Base-by-base conservation (phyloP, 1,140 invertebrate species). In the Diorhabda carinulata region DNA sequence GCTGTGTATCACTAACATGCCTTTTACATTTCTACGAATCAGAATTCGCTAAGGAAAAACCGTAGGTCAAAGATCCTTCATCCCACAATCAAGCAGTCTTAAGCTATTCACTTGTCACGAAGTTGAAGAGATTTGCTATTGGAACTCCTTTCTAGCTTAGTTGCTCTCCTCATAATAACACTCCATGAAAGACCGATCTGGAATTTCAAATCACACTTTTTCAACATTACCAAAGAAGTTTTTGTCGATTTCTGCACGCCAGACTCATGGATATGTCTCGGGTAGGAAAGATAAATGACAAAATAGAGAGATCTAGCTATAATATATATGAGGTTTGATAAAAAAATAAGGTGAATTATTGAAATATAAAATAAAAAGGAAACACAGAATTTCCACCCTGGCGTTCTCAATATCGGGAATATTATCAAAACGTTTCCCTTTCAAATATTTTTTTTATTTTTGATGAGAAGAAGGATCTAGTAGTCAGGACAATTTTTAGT, bases 31-130 rank as follows among this genome's bases (percentile, higher is more conserved):
- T n/a, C 47, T 52, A 52, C 6, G n/a, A 52, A n/a, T 4, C 47
- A 8, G 47, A 52, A 6, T 52, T 52, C 47, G 47, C 3, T n/a
- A n/a, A n/a, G 47, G 61, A 62, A 52, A 52, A 62, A 62, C 43
- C 61, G 10, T 10, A 9, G 8, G 41, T 47, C 61, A 43, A 62
- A 62, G 43, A 2, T 5, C 43, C 61, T 62, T 62, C 61, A 62
- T 62, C 43, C 61, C 3, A 62, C 61, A 47, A 62, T 62, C 61
- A 62, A 62, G 61, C 10, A 43, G 43, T 62, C 61, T 62, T 43
- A 43, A 2, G 43, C 41, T 47, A 62, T 62, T 62, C 61, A 62
- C 42, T 62, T 43, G 42, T 43, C 59, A 9, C 25, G 8, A 61
- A n/a, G 59, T 41, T 44, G 41, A 62, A 42, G 43, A 43, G 47